A percentile compares a stretch with the other conserved stretches of the same genome.
Evolutionary conservation across 2,797 vertebrate genomes (phyloP).

Genomic region (Furcifer pardalis): DNA sequence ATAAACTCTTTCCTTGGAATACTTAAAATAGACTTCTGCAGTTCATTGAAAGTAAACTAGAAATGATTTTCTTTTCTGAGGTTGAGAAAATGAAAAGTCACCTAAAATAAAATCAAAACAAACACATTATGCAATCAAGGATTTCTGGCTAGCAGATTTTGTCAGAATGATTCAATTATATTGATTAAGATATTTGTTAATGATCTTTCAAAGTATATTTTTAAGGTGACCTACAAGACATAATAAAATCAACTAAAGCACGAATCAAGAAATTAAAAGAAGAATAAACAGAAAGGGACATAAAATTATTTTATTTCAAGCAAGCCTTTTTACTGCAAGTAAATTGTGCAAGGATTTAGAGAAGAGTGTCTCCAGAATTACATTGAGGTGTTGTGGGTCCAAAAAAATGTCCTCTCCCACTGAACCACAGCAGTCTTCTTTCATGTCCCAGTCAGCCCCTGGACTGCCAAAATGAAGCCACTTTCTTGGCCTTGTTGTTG

Average conservation of each 20-base stretch:
- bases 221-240: not conserved
- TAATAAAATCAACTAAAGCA: not conserved
- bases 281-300: not conserved
- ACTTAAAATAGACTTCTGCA: not conserved
- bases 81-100: not conserved
- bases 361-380: no score
- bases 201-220: not conserved
- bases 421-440: no score
- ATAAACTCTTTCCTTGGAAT: constrained; percentile 9
- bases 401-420: no score
- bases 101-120: not conserved
- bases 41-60: not conserved
- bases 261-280: not conserved
- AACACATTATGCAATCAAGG: not conserved
- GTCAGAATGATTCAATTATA: not conserved
- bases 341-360: no score
- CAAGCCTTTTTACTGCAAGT: no score
- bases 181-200: constrained; percentile 1
- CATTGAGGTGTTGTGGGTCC: no score
- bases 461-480: no score
- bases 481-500: no score
- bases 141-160: not conserved
- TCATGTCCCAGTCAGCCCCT: no score
- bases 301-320: not conserved
- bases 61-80: not conserved